Evolutionary conservation across 2,113 vertebrate genomes (phyloP), one percentile per base, ranked within the genome.

Genomic region (Paramisgurnus dabryanus): DNA sequence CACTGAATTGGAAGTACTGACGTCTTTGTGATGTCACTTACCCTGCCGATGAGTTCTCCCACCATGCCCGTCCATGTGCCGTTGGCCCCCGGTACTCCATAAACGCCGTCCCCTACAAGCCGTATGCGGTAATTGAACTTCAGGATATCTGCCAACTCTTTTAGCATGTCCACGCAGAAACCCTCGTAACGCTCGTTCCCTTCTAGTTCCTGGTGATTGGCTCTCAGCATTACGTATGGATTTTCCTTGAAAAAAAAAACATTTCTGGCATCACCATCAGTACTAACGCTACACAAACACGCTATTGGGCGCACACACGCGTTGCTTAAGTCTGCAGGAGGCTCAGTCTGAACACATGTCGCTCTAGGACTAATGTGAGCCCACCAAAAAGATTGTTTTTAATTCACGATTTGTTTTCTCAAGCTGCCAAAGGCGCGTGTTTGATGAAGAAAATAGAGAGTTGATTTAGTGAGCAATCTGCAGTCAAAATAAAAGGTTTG

Each of bases 101-200:
- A 99, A 18, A 96, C 89, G 0, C 96, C 95, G 0, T 99, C 96
- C 0, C 93, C 96, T 0, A 99, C 98, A 67, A 99, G 94, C 55
- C 92, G 95, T 89, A 99, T 98, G 79, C 94, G 96, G 83, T 98
- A 98, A 85, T 98, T 97, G 93, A 99, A 99, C 63, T 94, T 96
- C 71, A 99, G 93, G 88, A 97, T 96, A 77, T 96, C 95, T 0
- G 97, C 95, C 84, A 99, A 91, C 91, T 99, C 97, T 90, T 95
- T 94, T 81, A 99, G 92, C 96, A 99, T 98, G 92, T 99, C 98
- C 90, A 99, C 95, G 0, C 98, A 99, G 92, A 99, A 99, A 8
- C 98, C 98, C 86, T 99, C 96, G 0, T 98, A 99, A 64, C 95
- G 96, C 40, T 98, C 95, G 0, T 98, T 99, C 77, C 96, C 98